A percentile compares a stretch with the other conserved stretches of the same genome.
Evolutionary conservation across 1,140 invertebrate genomes (phyloP).

Genomic region (Euwallacea similis): DNA sequence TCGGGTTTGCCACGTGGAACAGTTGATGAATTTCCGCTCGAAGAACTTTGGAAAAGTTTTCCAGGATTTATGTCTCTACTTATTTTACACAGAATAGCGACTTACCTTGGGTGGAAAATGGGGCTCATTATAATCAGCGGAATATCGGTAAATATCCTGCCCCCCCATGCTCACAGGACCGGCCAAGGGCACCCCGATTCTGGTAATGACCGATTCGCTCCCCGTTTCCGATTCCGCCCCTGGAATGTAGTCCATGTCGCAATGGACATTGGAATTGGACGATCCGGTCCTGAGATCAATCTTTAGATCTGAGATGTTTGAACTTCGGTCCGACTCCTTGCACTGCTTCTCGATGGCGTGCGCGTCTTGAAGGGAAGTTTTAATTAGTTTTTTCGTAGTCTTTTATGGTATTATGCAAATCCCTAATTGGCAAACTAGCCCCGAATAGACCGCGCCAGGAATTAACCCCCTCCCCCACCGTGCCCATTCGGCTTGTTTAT

Average conservation of each 20-base stretch:
- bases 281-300: slow-evolving; percentile 83
- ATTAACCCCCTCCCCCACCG: too few relatives aligned
- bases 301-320: slow-evolving; percentile 89
- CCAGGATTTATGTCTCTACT: too few relatives aligned
- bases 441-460: neutral
- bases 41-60: too few relatives aligned
- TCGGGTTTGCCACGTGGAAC: too few relatives aligned
- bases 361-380: slow-evolving; percentile 40
- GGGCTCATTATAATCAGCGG: slow-evolving; percentile 83
- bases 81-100: too few relatives aligned
- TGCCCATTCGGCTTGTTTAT: neutral
- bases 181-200: slow-evolving; percentile 68
- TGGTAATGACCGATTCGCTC: slow-evolving; percentile 53
- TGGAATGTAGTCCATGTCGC: slow-evolving; percentile 60
- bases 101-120: slow-evolving; percentile 71
- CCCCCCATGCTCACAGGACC: slow-evolving; percentile 73
- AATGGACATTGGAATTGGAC: slow-evolving; percentile 71
- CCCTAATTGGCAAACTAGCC: neutral
- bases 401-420: neutral
- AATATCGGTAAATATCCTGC: slow-evolving; percentile 75
- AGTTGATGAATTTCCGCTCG: too few relatives aligned
- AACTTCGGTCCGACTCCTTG: slow-evolving; percentile 84
- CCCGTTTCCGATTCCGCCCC: slow-evolving; percentile 56
- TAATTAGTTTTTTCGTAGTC: neutral
- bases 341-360: slow-evolving; percentile 74